phyloP scores from a whole-genome alignment of 1,140 invertebrate species.

The Drosophila miranda region DNA sequence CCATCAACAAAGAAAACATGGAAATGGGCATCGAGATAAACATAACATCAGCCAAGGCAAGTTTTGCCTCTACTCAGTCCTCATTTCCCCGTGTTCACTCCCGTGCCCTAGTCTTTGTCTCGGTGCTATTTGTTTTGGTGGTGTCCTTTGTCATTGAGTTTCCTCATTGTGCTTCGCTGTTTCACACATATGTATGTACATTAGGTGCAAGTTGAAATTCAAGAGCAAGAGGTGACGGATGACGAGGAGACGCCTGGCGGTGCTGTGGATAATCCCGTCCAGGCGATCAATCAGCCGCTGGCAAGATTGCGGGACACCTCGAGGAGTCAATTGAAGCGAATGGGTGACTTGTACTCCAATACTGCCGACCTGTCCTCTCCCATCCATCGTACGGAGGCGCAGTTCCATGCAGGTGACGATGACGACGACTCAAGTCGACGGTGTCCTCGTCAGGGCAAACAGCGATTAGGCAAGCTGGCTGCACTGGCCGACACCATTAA shows the following conservation, averaged over 20 bases:
- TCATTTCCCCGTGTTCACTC: constrained; percentile 1
- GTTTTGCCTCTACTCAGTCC: constrained; percentile 26
- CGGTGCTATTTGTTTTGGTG: constrained; percentile 5
- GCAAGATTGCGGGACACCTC: constrained; percentile 70
- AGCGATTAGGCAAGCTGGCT: constrained; percentile 87
- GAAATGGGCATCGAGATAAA: constrained; percentile 82
- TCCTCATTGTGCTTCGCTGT: constrained; percentile 9
- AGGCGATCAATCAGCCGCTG: constrained; percentile 57
- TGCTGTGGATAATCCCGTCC: not conserved
- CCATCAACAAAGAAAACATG: constrained; percentile 80
- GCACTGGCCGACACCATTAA: constrained; percentile 90
- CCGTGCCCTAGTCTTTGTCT: no score
- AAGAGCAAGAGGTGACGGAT: constrained; percentile 81
- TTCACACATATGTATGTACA: no score
- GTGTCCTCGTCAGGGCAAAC: constrained; percentile 68
- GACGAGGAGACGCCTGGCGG: constrained; percentile 43
- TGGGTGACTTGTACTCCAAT: constrained; percentile 85
- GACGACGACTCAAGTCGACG: constrained; percentile 28
- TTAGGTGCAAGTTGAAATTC: constrained; percentile 84
- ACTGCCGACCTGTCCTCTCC: constrained; percentile 88
- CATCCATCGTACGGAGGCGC: constrained; percentile 88
- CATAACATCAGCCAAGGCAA: constrained; percentile 81
- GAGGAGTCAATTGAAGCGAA: constrained; percentile 81
- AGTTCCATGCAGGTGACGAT: constrained; percentile 84
- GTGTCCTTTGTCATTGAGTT: constrained; percentile 23